Percentiles rank a stretch among this genome's conserved stretches.
Evolutionary conservation across 2,797 vertebrate species (phyloP).

Genomic region (Adelosebastes latens): DNA sequence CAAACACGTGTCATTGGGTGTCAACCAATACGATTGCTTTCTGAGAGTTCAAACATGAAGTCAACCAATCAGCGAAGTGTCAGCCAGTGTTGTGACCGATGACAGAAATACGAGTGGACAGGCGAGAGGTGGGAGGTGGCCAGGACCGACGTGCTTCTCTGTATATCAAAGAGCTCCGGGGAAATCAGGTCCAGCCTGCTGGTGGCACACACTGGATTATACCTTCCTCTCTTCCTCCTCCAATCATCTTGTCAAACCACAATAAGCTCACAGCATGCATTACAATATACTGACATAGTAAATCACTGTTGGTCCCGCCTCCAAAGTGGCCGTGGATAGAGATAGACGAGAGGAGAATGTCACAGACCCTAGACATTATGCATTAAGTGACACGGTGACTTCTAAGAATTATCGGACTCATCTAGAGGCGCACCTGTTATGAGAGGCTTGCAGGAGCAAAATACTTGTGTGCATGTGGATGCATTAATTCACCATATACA

Average conservation of each 20-base stretch:
- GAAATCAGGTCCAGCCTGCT: constrained; percentile 45
- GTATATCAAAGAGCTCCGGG: constrained; percentile 64
- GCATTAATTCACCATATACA: constrained; percentile 40
- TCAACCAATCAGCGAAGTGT: constrained; percentile 54
- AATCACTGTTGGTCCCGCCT: not conserved
- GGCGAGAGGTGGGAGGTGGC: constrained; percentile 26
- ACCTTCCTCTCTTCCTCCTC: constrained; percentile 42
- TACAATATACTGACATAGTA: constrained; percentile 10
- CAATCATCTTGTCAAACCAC: constrained; percentile 34
- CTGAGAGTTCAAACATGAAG: constrained; percentile 58
- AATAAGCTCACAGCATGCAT: constrained; percentile 7
- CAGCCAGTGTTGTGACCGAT: constrained; percentile 31
- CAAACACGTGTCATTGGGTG: constrained; percentile 47
- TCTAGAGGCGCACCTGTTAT: not conserved
- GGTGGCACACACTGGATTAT: constrained; percentile 45
- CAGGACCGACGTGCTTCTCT: constrained; percentile 34
- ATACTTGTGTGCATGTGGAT: constrained; percentile 15
- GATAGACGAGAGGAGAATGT: not conserved
- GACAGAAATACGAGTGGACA: constrained; percentile 56
- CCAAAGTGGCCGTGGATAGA: constrained; percentile 4
- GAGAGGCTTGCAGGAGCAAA: not conserved
- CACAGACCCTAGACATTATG: constrained; percentile 7
- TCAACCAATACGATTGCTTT: constrained; percentile 57
- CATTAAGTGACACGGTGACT: constrained; percentile 6
- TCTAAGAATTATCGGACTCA: constrained; percentile 21